Evolutionary conservation across 2,113 vertebrate genomes (phyloP).

Genomic region (Dicerorhinus sumatrensis): DNA sequence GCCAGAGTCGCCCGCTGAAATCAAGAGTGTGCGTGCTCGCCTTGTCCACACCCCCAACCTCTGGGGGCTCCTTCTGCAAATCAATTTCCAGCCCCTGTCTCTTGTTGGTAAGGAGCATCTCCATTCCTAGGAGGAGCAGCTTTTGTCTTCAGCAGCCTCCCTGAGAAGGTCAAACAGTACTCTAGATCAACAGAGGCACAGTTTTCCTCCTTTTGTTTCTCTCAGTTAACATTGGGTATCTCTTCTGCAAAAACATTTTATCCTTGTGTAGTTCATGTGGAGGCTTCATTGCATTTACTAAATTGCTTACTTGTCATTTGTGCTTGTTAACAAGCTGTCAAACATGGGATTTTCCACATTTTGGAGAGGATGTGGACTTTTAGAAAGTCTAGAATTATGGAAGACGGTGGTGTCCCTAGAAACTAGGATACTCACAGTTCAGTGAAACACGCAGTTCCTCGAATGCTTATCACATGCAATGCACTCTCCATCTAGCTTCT

Average conservation of each 20-base stretch:
- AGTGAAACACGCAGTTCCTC: neutral
- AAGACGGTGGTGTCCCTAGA: neutral
- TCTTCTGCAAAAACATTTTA: neutral
- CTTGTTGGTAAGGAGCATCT: neutral
- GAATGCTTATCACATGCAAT: accelerated
- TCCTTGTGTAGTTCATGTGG: neutral
- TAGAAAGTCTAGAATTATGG: neutral
- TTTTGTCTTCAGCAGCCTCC: neutral
- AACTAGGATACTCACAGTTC: neutral
- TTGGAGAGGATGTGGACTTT: neutral
- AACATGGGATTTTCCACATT: neutral
- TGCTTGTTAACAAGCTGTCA: neutral
- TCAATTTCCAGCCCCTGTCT: neutral
- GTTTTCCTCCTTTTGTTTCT: neutral
- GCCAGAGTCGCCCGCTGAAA: neutral
- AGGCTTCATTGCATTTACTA: neutral
- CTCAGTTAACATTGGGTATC: neutral
- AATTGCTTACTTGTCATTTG: neutral
- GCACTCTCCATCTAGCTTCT: neutral
- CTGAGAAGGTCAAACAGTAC: neutral
- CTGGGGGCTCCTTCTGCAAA: too few relatives aligned
- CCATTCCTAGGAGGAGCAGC: neutral
- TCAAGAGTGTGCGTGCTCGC: too few relatives aligned
- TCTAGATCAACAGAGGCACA: neutral
- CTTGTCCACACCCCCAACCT: neutral